Evolutionary conservation across 2,113 vertebrate species (phyloP).

Genomic region (Proterorhinus semilunaris): DNA sequence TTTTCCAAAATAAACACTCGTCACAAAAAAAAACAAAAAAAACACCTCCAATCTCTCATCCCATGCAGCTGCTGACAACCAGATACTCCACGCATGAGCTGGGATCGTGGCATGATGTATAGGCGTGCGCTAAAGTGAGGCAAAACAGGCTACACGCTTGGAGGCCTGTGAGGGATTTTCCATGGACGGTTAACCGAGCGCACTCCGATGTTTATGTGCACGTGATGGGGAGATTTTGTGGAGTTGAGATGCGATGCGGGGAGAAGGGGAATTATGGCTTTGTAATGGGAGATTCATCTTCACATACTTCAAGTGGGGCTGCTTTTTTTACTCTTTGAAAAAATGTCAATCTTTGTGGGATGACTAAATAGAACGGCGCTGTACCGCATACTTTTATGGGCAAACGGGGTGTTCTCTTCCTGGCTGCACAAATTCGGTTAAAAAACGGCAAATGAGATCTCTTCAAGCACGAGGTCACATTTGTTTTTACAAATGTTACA

Average conservation of each 20-base stretch:
- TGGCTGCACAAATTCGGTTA: neutral
- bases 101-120: slow-evolving; percentile 58
- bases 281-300: no score
- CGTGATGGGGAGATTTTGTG: slow-evolving; percentile 10
- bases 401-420: no score
- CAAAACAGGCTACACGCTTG: slow-evolving; percentile 51
- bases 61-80: slow-evolving; percentile 48
- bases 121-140: slow-evolving; percentile 22
- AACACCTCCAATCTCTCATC: slow-evolving; percentile 38
- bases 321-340: no score
- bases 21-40: neutral
- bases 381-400: no score
- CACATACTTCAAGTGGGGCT: no score
- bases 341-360: no score
- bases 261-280: no score
- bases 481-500: no score
- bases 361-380: no score
- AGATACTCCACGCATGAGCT: slow-evolving; percentile 37
- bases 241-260: no score
- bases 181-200: slow-evolving; percentile 19
- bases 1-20: slow-evolving; percentile 3
- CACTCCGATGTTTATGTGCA: slow-evolving; percentile 14
- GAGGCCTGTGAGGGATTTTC: slow-evolving; percentile 22
- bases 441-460: no score
- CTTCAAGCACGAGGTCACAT: neutral